Base-by-base conservation (phyloP, 2,113 vertebrate genomes). In the Myotis davidii region DNA sequence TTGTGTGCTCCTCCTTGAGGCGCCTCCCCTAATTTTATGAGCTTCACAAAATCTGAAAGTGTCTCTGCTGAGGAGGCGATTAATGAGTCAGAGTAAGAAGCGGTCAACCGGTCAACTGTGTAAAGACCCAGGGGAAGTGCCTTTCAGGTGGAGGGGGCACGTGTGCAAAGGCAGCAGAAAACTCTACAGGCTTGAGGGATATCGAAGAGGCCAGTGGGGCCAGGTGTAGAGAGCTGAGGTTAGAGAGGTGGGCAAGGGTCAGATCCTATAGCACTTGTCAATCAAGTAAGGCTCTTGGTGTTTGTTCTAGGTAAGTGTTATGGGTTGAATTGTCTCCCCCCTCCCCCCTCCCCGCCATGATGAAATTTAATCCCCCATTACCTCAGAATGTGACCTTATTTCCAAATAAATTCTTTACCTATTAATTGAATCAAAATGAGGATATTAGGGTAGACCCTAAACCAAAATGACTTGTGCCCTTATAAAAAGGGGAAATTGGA, bases 41-140 rank as follows among this genome's bases (percentile, higher is more conserved):
- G 6, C 9, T 73, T 78, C 20, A 45, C 2, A 39, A n/a, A 79
- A 50, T 7, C 9, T 48, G 12, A 37, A 25, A 0, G 0, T 37
- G 9, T 25, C 16, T 85, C 32, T 95, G 37, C 5, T 32, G 18
- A 72, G 20, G 7, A 79, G 32, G 9, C 10, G 23, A 52, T 34
- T 82, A 32, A 23, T n/a, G 61, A 85, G 21, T 21, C 12, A 37
- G 6, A 42, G 39, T 72, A 16, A 67, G 45, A 45, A 74, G 50
- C 0, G 6, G 1, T 1, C 1, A 45, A 25, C n/a, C 0, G 6
- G 1, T 1, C 1, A 45, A 25, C n/a, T 42, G 65, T 0, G 5
- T 13, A 18, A 2, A 48, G 54, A 70, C 9, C 6, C 5, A 27
- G 70, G 18, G 34, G 7, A 59, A 91, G 16, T 3, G 3, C 4